These are phyloP conservation scores for Rugalucina vietnamica DNA, from an alignment of 2,888 invertebrate genomes.

Conservation along the genomic window DNA sequence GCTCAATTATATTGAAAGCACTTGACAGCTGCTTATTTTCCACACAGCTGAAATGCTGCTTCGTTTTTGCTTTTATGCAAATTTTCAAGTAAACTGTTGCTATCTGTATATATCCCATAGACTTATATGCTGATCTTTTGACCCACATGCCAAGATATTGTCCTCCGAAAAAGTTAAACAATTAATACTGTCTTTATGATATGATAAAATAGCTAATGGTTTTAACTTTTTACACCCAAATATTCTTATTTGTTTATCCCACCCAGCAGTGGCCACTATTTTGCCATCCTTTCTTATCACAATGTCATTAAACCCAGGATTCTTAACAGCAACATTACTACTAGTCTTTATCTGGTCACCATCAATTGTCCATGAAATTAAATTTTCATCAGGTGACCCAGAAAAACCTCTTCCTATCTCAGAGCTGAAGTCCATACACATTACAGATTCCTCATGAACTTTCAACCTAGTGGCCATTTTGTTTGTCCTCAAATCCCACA, in stretches of 20 bases:
- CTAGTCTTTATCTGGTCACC: conserved; percentile 41
- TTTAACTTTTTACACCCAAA: conserved; percentile 75
- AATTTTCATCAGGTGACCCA: conserved; percentile 69
- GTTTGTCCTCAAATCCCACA: conserved; percentile 70
- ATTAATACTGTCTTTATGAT: conserved; percentile 76
- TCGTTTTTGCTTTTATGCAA: no score
- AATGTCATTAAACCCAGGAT: conserved; percentile 74
- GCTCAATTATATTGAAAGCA: no score
- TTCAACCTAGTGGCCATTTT: conserved; percentile 54
- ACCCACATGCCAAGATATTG: conserved; percentile 75
- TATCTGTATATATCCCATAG: conserved; percentile 79
- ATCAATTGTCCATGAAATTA: conserved; percentile 62
- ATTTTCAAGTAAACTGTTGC: no score
- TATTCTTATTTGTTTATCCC: conserved; percentile 77
- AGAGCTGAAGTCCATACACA: conserved; percentile 69
- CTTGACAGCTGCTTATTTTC: no score
- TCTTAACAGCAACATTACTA: conserved; percentile 39
- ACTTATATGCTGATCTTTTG: conserved; percentile 77
- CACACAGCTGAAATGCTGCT: no score
- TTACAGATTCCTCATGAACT: conserved; percentile 70
- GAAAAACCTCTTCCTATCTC: conserved; percentile 62
- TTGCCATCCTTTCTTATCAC: conserved; percentile 74
- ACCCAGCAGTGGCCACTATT: conserved; percentile 78
- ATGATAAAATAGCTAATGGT: conserved; percentile 78
- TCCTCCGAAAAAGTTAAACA: conserved; percentile 74